Evolutionary conservation across 1,140 invertebrate species (phyloP).

Genomic region (Drosophila cardini): DNA sequence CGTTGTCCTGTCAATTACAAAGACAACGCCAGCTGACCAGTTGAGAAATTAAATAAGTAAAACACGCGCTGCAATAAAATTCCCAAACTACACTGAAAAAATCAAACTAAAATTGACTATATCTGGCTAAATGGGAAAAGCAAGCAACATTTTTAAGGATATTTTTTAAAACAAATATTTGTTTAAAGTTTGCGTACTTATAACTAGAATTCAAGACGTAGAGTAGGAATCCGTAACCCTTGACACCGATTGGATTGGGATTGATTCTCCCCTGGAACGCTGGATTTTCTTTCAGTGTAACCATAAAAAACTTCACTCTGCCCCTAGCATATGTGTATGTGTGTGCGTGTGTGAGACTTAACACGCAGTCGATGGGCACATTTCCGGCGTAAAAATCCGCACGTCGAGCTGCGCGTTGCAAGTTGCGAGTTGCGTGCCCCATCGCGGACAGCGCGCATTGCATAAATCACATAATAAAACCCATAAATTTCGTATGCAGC

Average conservation of each 20-base stretch:
- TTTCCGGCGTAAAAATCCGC: conserved; percentile 77
- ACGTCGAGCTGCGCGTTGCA: conserved; percentile 25
- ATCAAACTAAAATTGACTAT: too few relatives aligned
- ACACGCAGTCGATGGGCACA: conserved; percentile 79
- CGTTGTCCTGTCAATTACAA: conserved; percentile 43
- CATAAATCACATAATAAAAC: conserved; percentile 83
- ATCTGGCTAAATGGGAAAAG: too few relatives aligned
- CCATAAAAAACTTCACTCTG: conserved; percentile 47
- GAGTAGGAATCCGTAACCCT: too few relatives aligned
- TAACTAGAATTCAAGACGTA: too few relatives aligned
- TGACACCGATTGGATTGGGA: too few relatives aligned
- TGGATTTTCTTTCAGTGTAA: conserved; percentile 19
- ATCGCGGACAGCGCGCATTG: conserved; percentile 57
- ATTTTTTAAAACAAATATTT: too few relatives aligned
- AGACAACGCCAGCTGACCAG: conserved; percentile 40
- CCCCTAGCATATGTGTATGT: conserved; percentile 23
- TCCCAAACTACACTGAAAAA: not conserved
- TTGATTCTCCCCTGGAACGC: too few relatives aligned
- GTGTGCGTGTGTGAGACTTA: conserved; percentile 64
- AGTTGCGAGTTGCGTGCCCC: conserved; percentile 55
- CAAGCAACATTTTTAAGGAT: too few relatives aligned
- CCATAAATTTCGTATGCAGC: conserved; percentile 78
- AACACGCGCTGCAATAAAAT: conserved; percentile 71
- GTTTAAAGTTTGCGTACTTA: too few relatives aligned
- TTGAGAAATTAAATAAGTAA: conserved; percentile 80